A percentile compares a stretch with the other conserved stretches of the same genome.
Conservation (phyloP, 2,888 invertebrate species). For the Monoplex corrugatus region DNA sequence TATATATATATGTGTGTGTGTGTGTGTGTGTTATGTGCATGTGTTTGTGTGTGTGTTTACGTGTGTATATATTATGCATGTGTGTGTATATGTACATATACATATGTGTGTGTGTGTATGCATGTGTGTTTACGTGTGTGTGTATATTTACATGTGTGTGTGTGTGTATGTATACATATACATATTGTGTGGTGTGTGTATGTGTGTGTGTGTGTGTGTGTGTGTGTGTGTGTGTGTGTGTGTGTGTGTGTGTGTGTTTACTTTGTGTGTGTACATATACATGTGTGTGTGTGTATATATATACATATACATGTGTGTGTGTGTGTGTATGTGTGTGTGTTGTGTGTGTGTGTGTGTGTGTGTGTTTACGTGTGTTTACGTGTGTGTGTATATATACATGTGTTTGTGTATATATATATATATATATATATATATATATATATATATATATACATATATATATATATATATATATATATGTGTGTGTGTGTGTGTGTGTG, state of each 20-base stretch:
- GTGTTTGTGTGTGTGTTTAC: background rate
- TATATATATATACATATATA: background rate
- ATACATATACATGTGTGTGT: background rate
- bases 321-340: constrained; percentile 8
- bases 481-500: background rate
- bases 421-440: background rate
- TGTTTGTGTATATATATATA: background rate
- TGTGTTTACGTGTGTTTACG: background rate
- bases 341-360: background rate
- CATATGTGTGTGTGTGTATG: background rate
- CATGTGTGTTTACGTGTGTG: background rate
- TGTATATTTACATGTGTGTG: background rate
- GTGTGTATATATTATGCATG: too few species aligned
- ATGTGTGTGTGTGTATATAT: background rate
- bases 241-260: background rate
- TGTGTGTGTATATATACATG: background rate
- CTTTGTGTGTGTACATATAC: background rate
- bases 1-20: background rate
- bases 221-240: background rate
- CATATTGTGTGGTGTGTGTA: too few species aligned
- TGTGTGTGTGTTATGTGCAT: background rate
- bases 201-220: background rate
- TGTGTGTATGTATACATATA: background rate
- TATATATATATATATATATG: background rate
- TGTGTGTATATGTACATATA: background rate